These are phyloP conservation scores for Monochamus alternatus DNA, from an alignment of 2,888 invertebrate genomes.

Conservation along the genomic window DNA sequence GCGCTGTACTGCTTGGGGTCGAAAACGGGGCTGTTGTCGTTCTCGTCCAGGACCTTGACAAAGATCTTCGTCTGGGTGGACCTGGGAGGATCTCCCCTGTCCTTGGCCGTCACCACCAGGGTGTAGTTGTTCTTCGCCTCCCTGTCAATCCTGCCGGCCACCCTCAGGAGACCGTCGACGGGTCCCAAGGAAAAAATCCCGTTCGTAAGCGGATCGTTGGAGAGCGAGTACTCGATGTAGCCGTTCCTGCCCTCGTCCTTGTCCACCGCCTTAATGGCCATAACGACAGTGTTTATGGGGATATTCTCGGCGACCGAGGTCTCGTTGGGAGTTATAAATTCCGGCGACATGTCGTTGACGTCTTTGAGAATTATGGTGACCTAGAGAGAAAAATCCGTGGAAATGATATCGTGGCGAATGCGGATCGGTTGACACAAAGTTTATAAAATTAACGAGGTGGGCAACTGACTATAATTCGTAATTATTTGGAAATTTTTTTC, in stretches of 20 bases:
- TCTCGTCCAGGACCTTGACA: constrained; percentile 88
- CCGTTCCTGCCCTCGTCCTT: constrained; percentile 91
- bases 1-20: constrained; percentile 93
- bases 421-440: background rate
- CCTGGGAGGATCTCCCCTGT: constrained; percentile 89
- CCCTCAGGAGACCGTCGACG: constrained; percentile 89
- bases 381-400: constrained; percentile 71
- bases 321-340: constrained; percentile 86
- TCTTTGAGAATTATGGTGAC: constrained; percentile 91
- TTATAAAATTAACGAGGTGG: too few relatives aligned
- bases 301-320: constrained; percentile 89
- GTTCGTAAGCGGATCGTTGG: constrained; percentile 77
- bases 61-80: constrained; percentile 80
- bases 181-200: constrained; percentile 87
- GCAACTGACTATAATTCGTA: too few relatives aligned
- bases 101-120: constrained; percentile 86
- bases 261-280: constrained; percentile 91
- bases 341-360: constrained; percentile 93
- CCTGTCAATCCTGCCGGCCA: constrained; percentile 90
- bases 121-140: constrained; percentile 84
- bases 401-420: background rate
- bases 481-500: too few relatives aligned
- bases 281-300: constrained; percentile 88
- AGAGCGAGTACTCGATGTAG: constrained; percentile 86
- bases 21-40: constrained; percentile 92